These are phyloP conservation scores for Bothrops alternatus DNA, from an alignment of 2,797 vertebrate genomes.

Conservation along the genomic window DNA sequence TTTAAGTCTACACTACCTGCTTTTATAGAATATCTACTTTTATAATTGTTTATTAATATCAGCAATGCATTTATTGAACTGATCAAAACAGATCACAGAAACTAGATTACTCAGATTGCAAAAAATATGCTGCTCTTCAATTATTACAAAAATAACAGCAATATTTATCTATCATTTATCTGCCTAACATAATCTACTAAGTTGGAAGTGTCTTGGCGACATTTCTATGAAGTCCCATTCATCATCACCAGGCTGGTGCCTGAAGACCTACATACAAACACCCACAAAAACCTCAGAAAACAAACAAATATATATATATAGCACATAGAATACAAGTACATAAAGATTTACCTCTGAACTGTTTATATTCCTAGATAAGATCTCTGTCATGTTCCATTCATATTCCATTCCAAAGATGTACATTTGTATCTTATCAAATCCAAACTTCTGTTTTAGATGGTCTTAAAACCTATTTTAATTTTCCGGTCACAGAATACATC, in stretches of 20 bases:
- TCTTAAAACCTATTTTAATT: neutral
- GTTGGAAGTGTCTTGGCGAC: too few relatives aligned
- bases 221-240: too few relatives aligned
- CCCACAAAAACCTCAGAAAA: too few relatives aligned
- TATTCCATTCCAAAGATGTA: neutral
- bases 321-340: neutral
- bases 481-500: neutral
- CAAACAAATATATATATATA: neutral
- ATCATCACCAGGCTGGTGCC: too few relatives aligned
- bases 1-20: too few relatives aligned
- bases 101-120: neutral
- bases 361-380: neutral
- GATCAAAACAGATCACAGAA: neutral
- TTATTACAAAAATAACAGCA: neutral
- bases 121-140: too few relatives aligned
- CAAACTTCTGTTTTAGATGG: neutral
- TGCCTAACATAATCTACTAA: neutral
- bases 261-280: too few relatives aligned
- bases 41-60: too few relatives aligned
- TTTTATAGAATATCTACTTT: too few relatives aligned
- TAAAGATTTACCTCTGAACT: slow-evolving; percentile 5
- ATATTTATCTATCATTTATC: neutral
- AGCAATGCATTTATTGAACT: neutral
- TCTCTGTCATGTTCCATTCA: neutral
- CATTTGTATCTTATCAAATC: neutral